These are phyloP conservation scores for Donacobius atricapilla DNA, from an alignment of 2,113 vertebrate genomes.

Conservation along the genomic window DNA sequence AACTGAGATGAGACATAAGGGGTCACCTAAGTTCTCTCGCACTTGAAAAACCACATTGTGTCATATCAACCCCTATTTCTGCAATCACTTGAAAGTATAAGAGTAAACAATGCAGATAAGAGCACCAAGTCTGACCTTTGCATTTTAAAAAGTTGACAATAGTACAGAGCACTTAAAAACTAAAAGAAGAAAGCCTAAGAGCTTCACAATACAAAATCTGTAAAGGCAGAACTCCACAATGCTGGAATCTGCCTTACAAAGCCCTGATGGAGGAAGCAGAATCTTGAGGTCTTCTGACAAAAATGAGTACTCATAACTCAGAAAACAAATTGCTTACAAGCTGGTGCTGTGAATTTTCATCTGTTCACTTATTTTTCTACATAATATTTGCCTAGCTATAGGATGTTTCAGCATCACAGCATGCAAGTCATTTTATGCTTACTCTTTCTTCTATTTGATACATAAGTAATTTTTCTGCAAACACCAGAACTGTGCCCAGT, in stretches of 20 bases:
- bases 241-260: not conserved
- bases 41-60: not conserved
- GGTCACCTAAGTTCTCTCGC: not conserved
- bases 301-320: not conserved
- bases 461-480: not conserved
- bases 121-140: not conserved
- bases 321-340: not conserved
- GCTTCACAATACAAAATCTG: not conserved
- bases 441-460: not conserved
- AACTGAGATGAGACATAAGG: not conserved
- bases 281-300: not conserved
- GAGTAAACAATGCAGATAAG: not conserved
- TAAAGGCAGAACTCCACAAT: not conserved
- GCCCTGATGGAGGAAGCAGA: not conserved
- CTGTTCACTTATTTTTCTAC: not conserved
- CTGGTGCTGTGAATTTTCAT: not conserved
- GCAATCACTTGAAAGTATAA: not conserved
- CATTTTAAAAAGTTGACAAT: not conserved
- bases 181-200: not conserved
- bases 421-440: not conserved
- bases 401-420: not conserved
- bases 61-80: not conserved
- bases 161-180: not conserved
- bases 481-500: not conserved
- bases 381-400: not conserved